Evolutionary conservation across 2,113 vertebrate genomes (phyloP).

Genomic region (Meleagris gallopavo): DNA sequence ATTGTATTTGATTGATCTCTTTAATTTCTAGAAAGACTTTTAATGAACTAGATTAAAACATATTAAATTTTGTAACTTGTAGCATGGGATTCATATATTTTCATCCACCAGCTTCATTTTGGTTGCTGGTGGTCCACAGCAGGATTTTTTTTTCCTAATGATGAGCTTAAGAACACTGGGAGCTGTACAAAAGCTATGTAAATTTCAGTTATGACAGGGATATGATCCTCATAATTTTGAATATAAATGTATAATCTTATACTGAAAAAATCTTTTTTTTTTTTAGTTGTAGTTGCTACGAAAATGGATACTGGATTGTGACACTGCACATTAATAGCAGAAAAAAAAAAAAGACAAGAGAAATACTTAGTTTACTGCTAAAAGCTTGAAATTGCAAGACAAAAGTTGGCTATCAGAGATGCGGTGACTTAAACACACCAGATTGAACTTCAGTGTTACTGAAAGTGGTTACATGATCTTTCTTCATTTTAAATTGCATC

Average conservation of each 20-base stretch:
- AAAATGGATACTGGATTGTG: neutral
- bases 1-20: fast-evolving
- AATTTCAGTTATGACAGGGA: neutral
- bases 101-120: neutral
- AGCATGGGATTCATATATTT: neutral
- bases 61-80: neutral
- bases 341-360: neutral
- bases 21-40: neutral
- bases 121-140: neutral
- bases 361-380: neutral
- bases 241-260: neutral
- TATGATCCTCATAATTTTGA: neutral
- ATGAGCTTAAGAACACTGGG: neutral
- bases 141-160: neutral
- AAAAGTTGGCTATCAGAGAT: neutral
- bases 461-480: neutral
- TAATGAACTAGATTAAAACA: neutral
- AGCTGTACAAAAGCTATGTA: neutral
- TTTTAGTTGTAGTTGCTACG: neutral
- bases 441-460: neutral
- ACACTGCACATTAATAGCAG: neutral
- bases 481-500: neutral
- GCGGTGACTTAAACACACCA: neutral
- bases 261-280: neutral
- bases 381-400: neutral